Percentiles rank a stretch among this genome's conserved stretches.
phyloP scores from a whole-genome alignment of 2,888 invertebrate genomes.

The Andrena praecox region DNA sequence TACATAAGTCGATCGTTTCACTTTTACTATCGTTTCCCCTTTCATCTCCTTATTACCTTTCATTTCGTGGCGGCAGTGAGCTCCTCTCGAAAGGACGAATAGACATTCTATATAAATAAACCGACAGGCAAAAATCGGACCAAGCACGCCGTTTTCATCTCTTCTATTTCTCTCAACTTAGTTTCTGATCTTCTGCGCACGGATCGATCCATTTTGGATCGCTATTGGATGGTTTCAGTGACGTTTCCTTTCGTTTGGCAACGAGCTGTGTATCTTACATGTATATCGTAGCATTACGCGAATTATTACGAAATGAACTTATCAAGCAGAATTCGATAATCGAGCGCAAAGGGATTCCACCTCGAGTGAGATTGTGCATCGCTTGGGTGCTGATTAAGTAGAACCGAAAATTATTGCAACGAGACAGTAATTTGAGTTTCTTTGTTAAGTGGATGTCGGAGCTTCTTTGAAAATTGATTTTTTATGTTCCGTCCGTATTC shows the following conservation, averaged over 20 bases:
- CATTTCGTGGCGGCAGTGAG: constrained; percentile 72
- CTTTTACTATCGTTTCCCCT: constrained; percentile 53
- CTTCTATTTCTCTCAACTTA: not conserved
- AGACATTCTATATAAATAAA: constrained; percentile 60
- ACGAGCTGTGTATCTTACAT: constrained; percentile 50
- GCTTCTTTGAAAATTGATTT: not conserved
- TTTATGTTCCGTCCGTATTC: not conserved
- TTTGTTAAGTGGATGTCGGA: not conserved
- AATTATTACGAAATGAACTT: constrained; percentile 30
- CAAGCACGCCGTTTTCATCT: constrained; percentile 12
- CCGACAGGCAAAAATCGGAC: constrained; percentile 47
- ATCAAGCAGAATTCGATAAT: constrained; percentile 31
- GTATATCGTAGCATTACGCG: constrained; percentile 46
- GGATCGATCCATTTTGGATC: constrained; percentile 45
- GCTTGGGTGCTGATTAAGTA: not conserved
- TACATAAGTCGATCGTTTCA: constrained; percentile 67
- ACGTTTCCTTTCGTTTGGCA: constrained; percentile 44
- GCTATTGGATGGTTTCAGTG: constrained; percentile 63
- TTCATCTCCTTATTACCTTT: constrained; percentile 41
- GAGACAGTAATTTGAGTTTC: not conserved
- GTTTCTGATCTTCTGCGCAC: constrained; percentile 22
- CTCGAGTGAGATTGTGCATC: not conserved
- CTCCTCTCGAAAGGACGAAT: constrained; percentile 70
- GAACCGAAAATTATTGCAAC: not conserved
- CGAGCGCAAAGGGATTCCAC: constrained; percentile 28